Percentiles rank a stretch among this genome's conserved stretches.
Conservation (phyloP, 2,797 vertebrate genomes). For the Pristis pectinata region DNA sequence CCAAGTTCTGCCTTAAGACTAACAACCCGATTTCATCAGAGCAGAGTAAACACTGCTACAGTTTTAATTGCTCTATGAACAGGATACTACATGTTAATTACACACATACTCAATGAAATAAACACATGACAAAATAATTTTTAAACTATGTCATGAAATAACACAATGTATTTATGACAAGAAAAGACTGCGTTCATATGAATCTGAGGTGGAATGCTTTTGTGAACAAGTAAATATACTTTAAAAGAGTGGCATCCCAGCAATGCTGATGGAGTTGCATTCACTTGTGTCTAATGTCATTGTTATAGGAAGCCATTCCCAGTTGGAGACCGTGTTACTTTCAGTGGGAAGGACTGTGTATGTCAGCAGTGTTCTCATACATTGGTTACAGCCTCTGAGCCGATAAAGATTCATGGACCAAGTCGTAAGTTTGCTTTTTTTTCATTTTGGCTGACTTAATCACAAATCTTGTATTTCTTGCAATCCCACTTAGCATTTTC, state of each 20-base stretch:
- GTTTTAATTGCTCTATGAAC: neutral
- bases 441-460: neutral
- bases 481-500: neutral
- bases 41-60: neutral
- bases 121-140: neutral
- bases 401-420: conserved; percentile 93
- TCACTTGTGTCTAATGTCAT: neutral
- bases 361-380: conserved; percentile 91
- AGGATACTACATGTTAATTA: neutral
- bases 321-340: conserved; percentile 94
- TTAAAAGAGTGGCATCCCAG: neutral
- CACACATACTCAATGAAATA: neutral
- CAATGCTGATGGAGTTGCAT: neutral
- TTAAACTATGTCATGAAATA: neutral
- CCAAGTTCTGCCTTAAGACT: neutral
- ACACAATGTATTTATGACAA: neutral
- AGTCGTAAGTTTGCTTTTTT: conserved; percentile 74
- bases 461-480: neutral
- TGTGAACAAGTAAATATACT: neutral
- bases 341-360: conserved; percentile 93
- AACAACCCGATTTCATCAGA: neutral
- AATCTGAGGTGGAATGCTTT: neutral
- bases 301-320: conserved; percentile 84
- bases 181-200: neutral
- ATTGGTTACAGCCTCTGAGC: conserved; percentile 78